phyloP scores from a whole-genome alignment of 2,113 vertebrate genomes.

The Dromiciops gliroides region DNA sequence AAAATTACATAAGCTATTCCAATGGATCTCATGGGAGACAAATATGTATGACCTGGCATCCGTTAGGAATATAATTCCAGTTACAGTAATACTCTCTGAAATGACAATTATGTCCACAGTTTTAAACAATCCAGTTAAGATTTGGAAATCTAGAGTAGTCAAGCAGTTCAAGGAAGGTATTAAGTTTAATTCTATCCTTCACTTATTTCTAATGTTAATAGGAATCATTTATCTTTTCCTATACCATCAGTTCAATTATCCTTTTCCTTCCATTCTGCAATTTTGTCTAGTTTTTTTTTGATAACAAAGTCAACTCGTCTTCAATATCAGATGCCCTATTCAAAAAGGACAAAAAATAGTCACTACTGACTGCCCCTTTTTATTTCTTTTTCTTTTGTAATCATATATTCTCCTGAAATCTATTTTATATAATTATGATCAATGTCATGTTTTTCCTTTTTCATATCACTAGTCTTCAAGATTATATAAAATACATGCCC shows the following conservation, averaged over 20 bases:
- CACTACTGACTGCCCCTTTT: neutral
- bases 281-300: neutral
- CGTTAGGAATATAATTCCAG: neutral
- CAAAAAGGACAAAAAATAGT: slow-evolving; percentile 15
- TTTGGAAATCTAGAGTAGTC: neutral
- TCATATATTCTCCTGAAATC: neutral
- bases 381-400: neutral
- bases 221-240: slow-evolving; percentile 10
- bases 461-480: neutral
- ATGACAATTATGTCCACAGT: slow-evolving; percentile 11
- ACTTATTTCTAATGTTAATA: slow-evolving; percentile 22
- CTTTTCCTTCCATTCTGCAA: slow-evolving; percentile 2
- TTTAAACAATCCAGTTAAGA: neutral
- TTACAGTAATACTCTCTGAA: neutral
- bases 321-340: neutral
- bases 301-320: slow-evolving; percentile 19
- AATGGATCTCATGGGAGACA: neutral
- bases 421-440: neutral
- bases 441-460: neutral
- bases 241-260: neutral
- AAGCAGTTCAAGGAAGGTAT: slow-evolving; percentile 13
- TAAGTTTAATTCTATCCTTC: neutral
- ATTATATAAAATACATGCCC: neutral
- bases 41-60: neutral
- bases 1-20: neutral